Conservation (phyloP, 2,113 vertebrate species). For the Piaya cayana region DNA sequence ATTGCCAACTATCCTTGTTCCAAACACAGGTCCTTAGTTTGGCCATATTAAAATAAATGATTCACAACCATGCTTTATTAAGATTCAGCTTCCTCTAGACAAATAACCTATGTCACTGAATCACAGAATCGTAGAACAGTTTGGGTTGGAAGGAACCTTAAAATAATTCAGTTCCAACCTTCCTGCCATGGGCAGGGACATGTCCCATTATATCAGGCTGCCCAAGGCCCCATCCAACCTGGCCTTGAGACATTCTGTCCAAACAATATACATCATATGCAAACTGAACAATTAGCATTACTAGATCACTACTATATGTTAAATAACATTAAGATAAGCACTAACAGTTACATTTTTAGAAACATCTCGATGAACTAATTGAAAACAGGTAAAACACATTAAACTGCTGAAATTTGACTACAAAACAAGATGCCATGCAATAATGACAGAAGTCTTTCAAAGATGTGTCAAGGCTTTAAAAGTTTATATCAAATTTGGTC, state of each 20-base stretch:
- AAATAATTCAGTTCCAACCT: no score
- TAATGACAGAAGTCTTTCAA: neutral
- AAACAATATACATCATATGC: neutral
- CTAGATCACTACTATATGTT: neutral
- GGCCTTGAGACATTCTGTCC: no score
- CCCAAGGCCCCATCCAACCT: no score
- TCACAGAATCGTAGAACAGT: no score
- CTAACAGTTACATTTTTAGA: neutral
- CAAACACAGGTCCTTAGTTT: neutral
- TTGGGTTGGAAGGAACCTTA: no score
- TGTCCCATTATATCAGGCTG: no score
- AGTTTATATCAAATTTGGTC: neutral
- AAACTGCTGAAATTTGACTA: neutral
- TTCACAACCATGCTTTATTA: neutral
- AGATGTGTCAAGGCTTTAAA: neutral
- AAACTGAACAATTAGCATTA: neutral
- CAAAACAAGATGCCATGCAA: neutral
- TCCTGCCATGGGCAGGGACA: no score
- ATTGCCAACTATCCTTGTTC: neutral
- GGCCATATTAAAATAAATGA: neutral
- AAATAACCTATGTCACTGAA: neutral
- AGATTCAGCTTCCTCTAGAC: neutral
- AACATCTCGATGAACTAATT: neutral
- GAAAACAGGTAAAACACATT: neutral
- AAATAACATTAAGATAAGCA: neutral